Percentiles rank a stretch among this genome's conserved stretches.
Conservation (phyloP, 2,797 vertebrate genomes). For the Micrastur ruficollis region DNA sequence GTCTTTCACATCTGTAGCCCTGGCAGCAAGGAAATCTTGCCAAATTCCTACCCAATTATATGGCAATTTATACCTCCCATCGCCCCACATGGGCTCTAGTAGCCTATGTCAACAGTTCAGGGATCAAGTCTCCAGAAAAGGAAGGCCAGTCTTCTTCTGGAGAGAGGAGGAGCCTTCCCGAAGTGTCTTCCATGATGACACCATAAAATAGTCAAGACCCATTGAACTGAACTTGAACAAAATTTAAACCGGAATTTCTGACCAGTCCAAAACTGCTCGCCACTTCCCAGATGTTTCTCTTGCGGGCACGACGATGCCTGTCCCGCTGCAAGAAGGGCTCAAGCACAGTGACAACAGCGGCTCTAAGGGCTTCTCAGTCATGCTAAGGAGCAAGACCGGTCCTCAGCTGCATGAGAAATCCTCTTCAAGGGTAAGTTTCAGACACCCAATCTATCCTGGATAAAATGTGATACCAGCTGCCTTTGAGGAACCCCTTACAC, state of each 20-base stretch:
- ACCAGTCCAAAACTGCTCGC: neutral
- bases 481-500: neutral
- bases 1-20: neutral
- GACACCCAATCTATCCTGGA: neutral
- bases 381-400: neutral
- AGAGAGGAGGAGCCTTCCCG: neutral
- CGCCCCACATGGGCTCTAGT: accelerated
- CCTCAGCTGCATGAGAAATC: neutral
- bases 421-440: neutral
- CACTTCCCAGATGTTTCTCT: neutral
- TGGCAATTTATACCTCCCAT: neutral
- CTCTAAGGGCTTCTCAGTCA: neutral
- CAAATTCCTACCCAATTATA: neutral
- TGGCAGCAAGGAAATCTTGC: neutral
- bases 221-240: neutral
- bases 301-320: neutral
- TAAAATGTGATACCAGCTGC: neutral
- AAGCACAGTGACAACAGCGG: neutral
- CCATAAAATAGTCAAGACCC: neutral
- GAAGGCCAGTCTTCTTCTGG: neutral
- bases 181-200: neutral
- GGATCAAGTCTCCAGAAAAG: neutral
- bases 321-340: neutral
- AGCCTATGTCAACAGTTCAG: neutral
- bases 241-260: neutral